phyloP scores from a whole-genome alignment of 2,113 vertebrate species.

The Bucco capensis region DNA sequence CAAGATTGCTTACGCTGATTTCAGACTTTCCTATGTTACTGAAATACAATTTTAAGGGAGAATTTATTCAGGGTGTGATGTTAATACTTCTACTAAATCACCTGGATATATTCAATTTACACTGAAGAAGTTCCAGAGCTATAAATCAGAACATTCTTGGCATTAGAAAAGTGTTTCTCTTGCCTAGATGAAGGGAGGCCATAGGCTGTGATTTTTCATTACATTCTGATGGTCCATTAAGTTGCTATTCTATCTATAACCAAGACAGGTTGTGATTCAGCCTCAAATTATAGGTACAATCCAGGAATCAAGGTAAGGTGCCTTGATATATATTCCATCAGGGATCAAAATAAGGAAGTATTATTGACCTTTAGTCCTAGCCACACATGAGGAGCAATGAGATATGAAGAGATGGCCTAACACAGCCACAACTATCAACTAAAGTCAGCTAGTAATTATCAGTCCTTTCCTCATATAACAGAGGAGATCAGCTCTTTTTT shows the following conservation, averaged over 20 bases:
- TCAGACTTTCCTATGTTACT: neutral
- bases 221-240: slow-evolving; percentile 32
- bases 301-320: neutral
- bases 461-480: neutral
- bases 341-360: neutral
- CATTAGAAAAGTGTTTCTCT: neutral
- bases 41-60: neutral
- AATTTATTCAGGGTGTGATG: neutral
- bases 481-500: neutral
- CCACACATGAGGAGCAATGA: neutral
- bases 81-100: neutral
- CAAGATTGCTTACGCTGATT: neutral
- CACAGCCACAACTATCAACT: neutral
- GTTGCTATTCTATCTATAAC: slow-evolving; percentile 1
- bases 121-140: neutral
- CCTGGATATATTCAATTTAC: neutral
- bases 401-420: neutral
- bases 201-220: slow-evolving; percentile 28
- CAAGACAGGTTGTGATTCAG: neutral
- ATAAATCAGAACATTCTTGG: neutral
- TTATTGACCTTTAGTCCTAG: slow-evolving; percentile 1
- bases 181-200: neutral
- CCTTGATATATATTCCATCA: neutral
- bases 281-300: neutral
- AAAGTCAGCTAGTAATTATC: neutral